Percentiles rank a stretch among this genome's conserved stretches.
Conservation (phyloP, 2,797 vertebrate species). For the Numenius phaeopus region DNA sequence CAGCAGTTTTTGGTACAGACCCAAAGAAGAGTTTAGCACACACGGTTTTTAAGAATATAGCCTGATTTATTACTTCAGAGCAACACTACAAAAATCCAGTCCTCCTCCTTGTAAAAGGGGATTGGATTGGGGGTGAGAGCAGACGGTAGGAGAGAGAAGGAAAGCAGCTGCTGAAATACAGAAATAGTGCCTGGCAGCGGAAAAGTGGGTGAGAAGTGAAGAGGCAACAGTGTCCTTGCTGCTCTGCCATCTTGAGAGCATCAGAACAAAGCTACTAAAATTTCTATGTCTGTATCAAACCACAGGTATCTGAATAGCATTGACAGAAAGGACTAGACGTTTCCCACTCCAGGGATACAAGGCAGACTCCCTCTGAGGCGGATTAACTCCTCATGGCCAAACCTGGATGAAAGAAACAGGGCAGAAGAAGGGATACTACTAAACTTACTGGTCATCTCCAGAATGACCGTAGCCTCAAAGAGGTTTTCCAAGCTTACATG, state of each 20-base stretch:
- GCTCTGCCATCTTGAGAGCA: background rate
- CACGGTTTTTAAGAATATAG: background rate
- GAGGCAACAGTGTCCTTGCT: background rate
- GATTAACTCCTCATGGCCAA: fast-evolving
- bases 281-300: fast-evolving
- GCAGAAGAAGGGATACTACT: background rate
- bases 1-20: background rate
- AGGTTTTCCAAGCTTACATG: background rate
- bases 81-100: background rate
- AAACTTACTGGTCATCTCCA: background rate
- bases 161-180: background rate
- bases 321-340: background rate
- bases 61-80: background rate
- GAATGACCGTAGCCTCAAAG: background rate
- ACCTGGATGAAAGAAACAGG: background rate
- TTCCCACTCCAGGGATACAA: background rate
- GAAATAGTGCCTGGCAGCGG: background rate
- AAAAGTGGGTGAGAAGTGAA: background rate
- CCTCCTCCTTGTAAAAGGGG: background rate
- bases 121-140: background rate
- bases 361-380: background rate
- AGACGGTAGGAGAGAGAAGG: background rate
- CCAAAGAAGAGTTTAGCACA: background rate
- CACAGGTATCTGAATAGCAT: background rate
- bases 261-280: background rate